Evolutionary conservation across 2,113 vertebrate species (phyloP), one percentile per base, ranked within the genome.

Genomic region (Gobius niger): DNA sequence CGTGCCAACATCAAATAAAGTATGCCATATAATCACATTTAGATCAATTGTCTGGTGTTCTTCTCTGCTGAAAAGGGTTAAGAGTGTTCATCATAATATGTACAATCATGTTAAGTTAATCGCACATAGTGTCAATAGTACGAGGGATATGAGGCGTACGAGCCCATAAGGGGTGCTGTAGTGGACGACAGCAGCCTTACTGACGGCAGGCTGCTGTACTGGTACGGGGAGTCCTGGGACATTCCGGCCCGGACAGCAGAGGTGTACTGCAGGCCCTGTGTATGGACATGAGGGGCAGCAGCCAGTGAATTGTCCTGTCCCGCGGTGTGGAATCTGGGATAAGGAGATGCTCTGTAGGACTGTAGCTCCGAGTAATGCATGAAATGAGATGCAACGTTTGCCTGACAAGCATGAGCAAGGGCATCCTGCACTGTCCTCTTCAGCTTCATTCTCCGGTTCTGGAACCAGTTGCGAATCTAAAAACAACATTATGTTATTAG

Each of bases 401-500:
- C 87, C 49, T 91, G 92, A 70, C 92, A 93, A 64, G 89, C 90
- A 2, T 93, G 92, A 59, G 92, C 91, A 64, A 93, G 70, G 2
- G 91, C 91, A 42, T 93, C 95, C 85, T 95, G 95, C 14, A 94
- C 83, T 7, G 94, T 93, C 47, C 94, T 73, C 80, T 95, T 98
- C 65, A 95, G 91, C 76, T 96, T 96, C 95, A 96, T 95, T 0
- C 93, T 87, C 2, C 94, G 81, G 83, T 96, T 96, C 88, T 96
- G 94, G 80, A 98, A 96, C 95, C 95, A 96, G 47, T 95, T 96
- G 82, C 95, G 94, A 80, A 96, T 95, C 96, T 98, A 19, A 4
- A 16, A 13, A 53, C 10, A 42, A 52, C 14, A 9, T 75, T 15
- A 7, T 44, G 1, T 16, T 1, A 24, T 61, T 1, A 64, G 47